Evolutionary conservation across 1,140 invertebrate species (phyloP).

Genomic region (Drosophila ananassae): DNA sequence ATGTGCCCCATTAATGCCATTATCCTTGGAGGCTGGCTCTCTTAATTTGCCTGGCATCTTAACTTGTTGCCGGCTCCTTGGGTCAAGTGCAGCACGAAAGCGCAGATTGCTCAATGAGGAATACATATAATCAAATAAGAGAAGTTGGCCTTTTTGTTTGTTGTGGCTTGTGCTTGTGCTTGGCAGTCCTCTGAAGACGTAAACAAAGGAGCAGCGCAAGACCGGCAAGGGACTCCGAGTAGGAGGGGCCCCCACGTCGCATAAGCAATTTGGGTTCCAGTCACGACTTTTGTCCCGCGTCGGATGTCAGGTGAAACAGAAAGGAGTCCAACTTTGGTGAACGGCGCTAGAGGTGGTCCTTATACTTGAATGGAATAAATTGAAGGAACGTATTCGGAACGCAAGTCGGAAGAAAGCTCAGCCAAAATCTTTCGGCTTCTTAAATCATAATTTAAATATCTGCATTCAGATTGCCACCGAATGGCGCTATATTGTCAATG

Average conservation of each 20-base stretch:
- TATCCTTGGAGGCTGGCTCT: conserved; percentile 49
- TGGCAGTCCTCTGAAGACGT: conserved; percentile 31
- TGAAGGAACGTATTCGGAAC: not conserved
- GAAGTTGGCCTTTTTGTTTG: conserved; percentile 18
- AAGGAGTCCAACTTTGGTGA: conserved; percentile 5
- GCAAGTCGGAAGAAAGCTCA: not conserved
- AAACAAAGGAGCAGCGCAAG: conserved; percentile 24
- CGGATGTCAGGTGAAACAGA: conserved; percentile 14
- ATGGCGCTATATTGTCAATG: not conserved
- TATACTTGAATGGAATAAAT: not conserved
- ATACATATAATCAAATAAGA: conserved; percentile 56
- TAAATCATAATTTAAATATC: too few species aligned
- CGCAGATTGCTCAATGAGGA: conserved; percentile 59
- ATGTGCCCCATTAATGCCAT: conserved; percentile 60
- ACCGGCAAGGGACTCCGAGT: too few species aligned
- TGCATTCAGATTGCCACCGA: too few species aligned
- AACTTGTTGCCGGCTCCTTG: conserved; percentile 66
- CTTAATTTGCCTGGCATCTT: conserved; percentile 63
- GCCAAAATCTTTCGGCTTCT: too few species aligned
- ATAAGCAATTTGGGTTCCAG: conserved; percentile 35
- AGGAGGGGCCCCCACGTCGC: conserved; percentile 13
- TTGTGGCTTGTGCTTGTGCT: not conserved
- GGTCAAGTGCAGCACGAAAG: conserved; percentile 66
- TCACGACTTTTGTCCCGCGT: conserved; percentile 34
- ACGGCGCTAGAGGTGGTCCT: not conserved